phyloP scores from a whole-genome alignment of 2,888 invertebrate genomes.

The Apoderus coryli region DNA sequence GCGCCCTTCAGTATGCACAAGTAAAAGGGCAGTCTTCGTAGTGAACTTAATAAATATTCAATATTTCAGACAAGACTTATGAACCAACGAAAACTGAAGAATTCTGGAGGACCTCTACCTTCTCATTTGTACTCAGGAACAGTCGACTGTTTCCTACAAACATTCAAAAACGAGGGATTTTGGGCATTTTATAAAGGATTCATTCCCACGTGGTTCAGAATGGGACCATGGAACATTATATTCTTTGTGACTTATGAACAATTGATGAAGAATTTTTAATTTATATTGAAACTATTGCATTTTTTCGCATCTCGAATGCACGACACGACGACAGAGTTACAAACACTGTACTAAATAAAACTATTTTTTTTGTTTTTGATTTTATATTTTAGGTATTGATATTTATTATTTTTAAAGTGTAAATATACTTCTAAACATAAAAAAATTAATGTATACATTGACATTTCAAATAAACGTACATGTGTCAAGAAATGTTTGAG shows the following conservation, averaged over 20 bases:
- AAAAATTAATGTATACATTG: too few species aligned
- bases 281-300: slow-evolving; percentile 5
- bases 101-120: slow-evolving; percentile 35
- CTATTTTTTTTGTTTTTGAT: slow-evolving; percentile 14
- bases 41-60: slow-evolving; percentile 1
- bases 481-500: too few species aligned
- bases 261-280: slow-evolving; percentile 56
- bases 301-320: too few species aligned
- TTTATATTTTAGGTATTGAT: too few species aligned
- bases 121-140: slow-evolving; percentile 64
- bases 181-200: slow-evolving; percentile 88
- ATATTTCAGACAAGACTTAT: slow-evolving; percentile 76
- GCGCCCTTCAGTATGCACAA: too few species aligned
- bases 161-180: slow-evolving; percentile 75
- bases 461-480: too few species aligned
- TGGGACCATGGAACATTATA: slow-evolving; percentile 96
- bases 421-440: too few species aligned
- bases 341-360: too few species aligned
- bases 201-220: slow-evolving; percentile 86
- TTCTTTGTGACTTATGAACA: slow-evolving; percentile 92
- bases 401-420: too few species aligned
- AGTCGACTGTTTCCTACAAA: slow-evolving; percentile 52
- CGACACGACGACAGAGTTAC: too few species aligned
- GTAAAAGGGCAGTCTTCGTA: too few species aligned
- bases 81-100: slow-evolving; percentile 64